phyloP scores from a whole-genome alignment of 2,888 invertebrate genomes.

The Cryptus viduatorius region DNA sequence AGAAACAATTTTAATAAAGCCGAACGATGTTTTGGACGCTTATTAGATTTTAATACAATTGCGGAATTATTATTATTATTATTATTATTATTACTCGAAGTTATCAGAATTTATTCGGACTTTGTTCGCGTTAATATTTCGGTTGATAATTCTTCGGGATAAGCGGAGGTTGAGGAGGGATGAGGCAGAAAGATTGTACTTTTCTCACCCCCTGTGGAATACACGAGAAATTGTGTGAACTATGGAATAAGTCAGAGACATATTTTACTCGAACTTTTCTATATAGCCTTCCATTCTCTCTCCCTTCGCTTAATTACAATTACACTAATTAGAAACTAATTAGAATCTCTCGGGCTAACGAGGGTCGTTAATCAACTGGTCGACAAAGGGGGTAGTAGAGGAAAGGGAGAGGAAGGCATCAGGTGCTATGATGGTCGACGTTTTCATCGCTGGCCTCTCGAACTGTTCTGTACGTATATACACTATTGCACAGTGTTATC shows the following conservation, averaged over 20 bases:
- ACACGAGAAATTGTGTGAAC: neutral
- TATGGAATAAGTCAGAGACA: neutral
- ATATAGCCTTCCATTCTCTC: neutral
- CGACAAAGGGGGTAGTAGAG: neutral
- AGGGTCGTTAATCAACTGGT: slow-evolving; percentile 59
- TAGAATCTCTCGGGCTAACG: slow-evolving; percentile 45
- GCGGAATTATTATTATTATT: neutral
- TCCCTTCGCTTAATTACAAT: slow-evolving; percentile 48
- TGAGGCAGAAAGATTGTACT: neutral
- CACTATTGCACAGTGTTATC: slow-evolving; percentile 32
- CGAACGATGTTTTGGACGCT: neutral
- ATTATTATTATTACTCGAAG: neutral
- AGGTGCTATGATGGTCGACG: slow-evolving; percentile 21
- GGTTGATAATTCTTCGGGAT: no score
- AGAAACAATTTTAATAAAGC: neutral
- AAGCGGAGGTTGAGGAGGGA: neutral
- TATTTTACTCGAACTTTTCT: neutral
- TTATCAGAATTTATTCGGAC: neutral
- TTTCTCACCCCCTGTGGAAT: neutral
- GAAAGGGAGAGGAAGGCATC: slow-evolving; percentile 4
- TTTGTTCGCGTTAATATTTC: neutral
- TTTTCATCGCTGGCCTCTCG: slow-evolving; percentile 15
- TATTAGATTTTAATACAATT: neutral
- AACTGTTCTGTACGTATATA: neutral
- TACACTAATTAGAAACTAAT: slow-evolving; percentile 59